Conservation (phyloP, 2,113 vertebrate species). For the Odontophorus gujanensis region DNA sequence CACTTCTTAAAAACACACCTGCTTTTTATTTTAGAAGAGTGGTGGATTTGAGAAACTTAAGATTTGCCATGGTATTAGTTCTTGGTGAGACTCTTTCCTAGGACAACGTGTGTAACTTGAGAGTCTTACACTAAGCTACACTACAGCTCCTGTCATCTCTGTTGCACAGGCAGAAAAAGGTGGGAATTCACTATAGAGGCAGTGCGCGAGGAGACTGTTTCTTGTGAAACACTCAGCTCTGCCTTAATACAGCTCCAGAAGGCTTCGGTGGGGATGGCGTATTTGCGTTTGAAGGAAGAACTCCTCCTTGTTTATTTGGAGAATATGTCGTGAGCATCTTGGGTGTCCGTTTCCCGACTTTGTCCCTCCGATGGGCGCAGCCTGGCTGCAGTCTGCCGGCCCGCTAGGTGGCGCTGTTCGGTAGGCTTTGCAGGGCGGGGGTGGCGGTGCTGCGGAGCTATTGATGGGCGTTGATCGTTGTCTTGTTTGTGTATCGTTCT, state of each 20-base stretch:
- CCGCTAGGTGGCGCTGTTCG: conserved; percentile 18
- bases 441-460: no score
- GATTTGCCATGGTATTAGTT: background rate
- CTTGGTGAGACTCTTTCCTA: background rate
- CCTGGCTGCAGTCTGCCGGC: no score
- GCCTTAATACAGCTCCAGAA: rapidly evolving
- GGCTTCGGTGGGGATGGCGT: rapidly evolving
- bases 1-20: no score
- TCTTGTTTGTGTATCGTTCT: rapidly evolving
- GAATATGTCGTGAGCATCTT: rapidly evolving
- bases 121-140: rapidly evolving
- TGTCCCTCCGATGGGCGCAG: no score
- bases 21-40: background rate
- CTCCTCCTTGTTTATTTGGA: rapidly evolving
- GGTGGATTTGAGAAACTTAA: background rate
- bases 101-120: background rate
- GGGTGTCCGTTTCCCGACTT: rapidly evolving
- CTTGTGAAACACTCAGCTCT: rapidly evolving
- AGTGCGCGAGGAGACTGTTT: rapidly evolving
- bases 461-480: no score
- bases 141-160: background rate
- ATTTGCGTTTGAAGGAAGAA: rapidly evolving
- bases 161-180: rapidly evolving
- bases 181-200: background rate
- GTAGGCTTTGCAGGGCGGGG: background rate